Base-by-base conservation (phyloP, 2,113 vertebrate genomes). In the Circaetus cinerascens region DNA sequence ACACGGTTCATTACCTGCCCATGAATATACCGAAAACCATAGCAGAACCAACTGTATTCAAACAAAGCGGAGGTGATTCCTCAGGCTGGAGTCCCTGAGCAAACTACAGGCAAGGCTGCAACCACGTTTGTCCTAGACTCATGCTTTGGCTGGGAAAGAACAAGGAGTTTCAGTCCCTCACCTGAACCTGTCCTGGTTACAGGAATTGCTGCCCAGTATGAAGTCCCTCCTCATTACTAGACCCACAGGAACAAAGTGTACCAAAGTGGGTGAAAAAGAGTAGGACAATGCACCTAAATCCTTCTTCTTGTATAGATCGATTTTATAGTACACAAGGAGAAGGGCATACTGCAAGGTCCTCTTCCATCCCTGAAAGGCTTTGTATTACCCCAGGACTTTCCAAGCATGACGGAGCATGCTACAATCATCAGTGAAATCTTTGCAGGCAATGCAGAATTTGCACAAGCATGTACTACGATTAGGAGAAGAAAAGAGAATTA, bases 121-220 rank as follows among this genome's bases (percentile, higher is more conserved):
- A 56, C 20, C 5, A 11, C 0, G 0, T 59, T 83, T 72, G 6
- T 76, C 30, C 20, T 29, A 51, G n/a, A 13, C 2, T 16, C 5
- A 32, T 29, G 26, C 8, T 64, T 68, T 76, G 8, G 3, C 26
- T 72, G 40, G 29, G 21, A 69, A 55, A 76, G 34, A 63, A 63
- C 30, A 86, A 75, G 15, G 22, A 64, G 4, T 46, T 81, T 83
- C 13, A 43, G 20, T n/a, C 10, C 18, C 26, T 46, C 57, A 64
- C 4, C 20, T 22, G 2, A 51, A 12, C 10, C 15, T 41, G 4
- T 60, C 14, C n/a, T n/a, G 10, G 51, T 67, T 88, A 32, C 16
- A 60, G 67, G 40, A 86, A 64, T 13, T 68, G 9, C 13, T 79
- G 13, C 22, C 66, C 15, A 59, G 11, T 19, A 34, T 43, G 21